Conservation (phyloP, 2,113 vertebrate genomes). For the Periophthalmus modestus region DNA sequence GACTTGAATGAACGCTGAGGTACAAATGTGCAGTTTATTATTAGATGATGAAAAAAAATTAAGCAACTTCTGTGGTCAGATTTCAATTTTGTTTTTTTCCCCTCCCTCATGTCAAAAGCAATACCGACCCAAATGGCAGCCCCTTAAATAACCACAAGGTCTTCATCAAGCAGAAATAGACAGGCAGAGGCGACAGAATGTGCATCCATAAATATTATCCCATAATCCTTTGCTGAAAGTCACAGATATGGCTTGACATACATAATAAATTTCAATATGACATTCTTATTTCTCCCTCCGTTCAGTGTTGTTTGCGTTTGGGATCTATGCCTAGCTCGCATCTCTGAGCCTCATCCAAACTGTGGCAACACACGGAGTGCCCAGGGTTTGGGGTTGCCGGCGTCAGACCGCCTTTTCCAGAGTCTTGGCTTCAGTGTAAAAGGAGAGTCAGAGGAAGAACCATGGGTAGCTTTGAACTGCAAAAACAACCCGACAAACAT, state of each 20-base stretch:
- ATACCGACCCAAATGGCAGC: background rate
- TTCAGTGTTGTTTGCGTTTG: conserved; percentile 38
- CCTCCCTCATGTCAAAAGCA: background rate
- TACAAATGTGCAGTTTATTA: background rate
- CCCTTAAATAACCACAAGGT: conserved; percentile 46
- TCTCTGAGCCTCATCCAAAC: conserved; percentile 46
- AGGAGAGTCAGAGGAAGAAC: conserved; percentile 43
- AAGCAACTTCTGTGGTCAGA: background rate
- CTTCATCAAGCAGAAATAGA: conserved; percentile 49
- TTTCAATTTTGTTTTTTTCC: background rate
- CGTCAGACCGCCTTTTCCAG: conserved; percentile 55
- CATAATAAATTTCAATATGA: conserved; percentile 4
- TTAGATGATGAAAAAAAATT: too few relatives aligned
- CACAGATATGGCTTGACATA: conserved; percentile 8
- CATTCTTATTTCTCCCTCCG: background rate
- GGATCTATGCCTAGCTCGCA: conserved; percentile 38
- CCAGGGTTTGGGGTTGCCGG: conserved; percentile 51
- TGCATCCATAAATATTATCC: conserved; percentile 43
- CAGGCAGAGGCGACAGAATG: conserved; percentile 44
- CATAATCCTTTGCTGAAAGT: conserved; percentile 13
- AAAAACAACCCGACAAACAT: conserved; percentile 58
- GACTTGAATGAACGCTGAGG: background rate
- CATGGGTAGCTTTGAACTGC: conserved; percentile 42
- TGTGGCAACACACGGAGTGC: conserved; percentile 52
- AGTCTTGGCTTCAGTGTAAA: conserved; percentile 41